Evolutionary conservation across 2,888 invertebrate species (phyloP), one percentile per base, ranked within the genome.

Genomic region (Elegia similella): DNA sequence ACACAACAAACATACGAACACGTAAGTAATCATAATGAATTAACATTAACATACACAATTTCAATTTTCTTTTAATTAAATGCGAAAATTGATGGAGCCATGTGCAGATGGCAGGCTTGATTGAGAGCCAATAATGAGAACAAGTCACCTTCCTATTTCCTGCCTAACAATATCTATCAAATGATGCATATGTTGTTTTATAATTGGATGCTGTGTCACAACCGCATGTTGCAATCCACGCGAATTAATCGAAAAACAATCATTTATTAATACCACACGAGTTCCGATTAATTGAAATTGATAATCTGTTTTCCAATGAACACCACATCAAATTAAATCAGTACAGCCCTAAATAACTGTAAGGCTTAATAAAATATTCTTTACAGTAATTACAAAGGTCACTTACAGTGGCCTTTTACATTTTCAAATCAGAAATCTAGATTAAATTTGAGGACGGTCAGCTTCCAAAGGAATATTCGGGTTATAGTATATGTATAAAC

Each of bases 61-160:
- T n/a, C 61, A 63, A 63, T 65, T 72, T 66, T 69, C 38, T 38
- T 23, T 38, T 72, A 64, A 70, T 75, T 75, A 78, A 80, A 81
- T 76, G 74, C 75, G 72, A 76, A 73, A 76, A 77, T 74, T 72
- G 72, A 79, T 73, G 70, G 71, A 67, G 71, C 70, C 77, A 75
- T 68, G 63, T 75, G 77, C 67, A 64, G 62, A 65, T 75, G 81
- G 78, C 78, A 76, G 75, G 65, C 75, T 79, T 80, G 78, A 80
- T 77, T 73, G 71, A 77, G 76, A 70, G 77, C 80, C 78, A 76
- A 78, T 73, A 77, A 77, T 74, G 73, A 73, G 75, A 71, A 69
- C 72, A 66, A 66, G 64, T 71, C 69, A 66, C 66, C 68, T 63
- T 68, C 71, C 12, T 38, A 32, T 62, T 64, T 64, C 1, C 1